Evolutionary conservation across 1,140 invertebrate genomes (phyloP).

Genomic region (Ptiloglossa arizonensis): DNA sequence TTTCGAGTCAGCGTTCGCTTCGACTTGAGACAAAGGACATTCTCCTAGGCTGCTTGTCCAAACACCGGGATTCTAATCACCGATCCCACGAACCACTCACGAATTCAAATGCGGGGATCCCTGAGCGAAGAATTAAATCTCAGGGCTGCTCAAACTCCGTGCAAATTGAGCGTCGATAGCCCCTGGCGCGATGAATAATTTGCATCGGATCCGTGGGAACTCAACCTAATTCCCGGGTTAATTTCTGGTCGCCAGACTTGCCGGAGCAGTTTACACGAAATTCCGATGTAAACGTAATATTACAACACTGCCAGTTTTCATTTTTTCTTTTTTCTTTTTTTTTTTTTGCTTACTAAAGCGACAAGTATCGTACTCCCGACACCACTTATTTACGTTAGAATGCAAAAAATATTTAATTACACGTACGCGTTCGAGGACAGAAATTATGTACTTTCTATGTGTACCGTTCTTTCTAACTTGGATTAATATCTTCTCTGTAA

Average conservation of each 20-base stretch:
- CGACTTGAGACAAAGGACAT: slow-evolving; percentile 26
- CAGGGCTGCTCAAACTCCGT: slow-evolving; percentile 58
- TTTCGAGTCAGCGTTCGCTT: neutral
- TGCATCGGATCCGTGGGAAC: slow-evolving; percentile 50
- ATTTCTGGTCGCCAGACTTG: slow-evolving; percentile 52
- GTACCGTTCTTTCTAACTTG: too few relatives aligned
- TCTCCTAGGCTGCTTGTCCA: slow-evolving; percentile 10
- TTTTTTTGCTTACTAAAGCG: too few relatives aligned
- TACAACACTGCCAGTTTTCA: neutral
- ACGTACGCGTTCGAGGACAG: too few relatives aligned
- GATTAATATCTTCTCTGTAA: too few relatives aligned
- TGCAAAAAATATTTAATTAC: too few relatives aligned
- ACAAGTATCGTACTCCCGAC: too few relatives aligned
- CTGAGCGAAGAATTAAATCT: slow-evolving; percentile 53
- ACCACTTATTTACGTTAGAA: too few relatives aligned
- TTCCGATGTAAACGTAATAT: slow-evolving; percentile 21
- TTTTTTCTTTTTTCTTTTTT: too few relatives aligned
- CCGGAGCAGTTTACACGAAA: slow-evolving; percentile 13
- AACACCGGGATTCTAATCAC: slow-evolving; percentile 44
- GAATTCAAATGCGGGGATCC: slow-evolving; percentile 55
- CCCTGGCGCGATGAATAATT: slow-evolving; percentile 61
- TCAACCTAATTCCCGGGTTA: slow-evolving; percentile 55
- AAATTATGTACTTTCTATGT: too few relatives aligned
- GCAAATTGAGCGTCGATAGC: slow-evolving; percentile 62
- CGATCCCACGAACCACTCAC: slow-evolving; percentile 43